These are phyloP conservation scores for Alectoris magna DNA, from an alignment of 2,797 vertebrate genomes.

Conservation along the genomic window DNA sequence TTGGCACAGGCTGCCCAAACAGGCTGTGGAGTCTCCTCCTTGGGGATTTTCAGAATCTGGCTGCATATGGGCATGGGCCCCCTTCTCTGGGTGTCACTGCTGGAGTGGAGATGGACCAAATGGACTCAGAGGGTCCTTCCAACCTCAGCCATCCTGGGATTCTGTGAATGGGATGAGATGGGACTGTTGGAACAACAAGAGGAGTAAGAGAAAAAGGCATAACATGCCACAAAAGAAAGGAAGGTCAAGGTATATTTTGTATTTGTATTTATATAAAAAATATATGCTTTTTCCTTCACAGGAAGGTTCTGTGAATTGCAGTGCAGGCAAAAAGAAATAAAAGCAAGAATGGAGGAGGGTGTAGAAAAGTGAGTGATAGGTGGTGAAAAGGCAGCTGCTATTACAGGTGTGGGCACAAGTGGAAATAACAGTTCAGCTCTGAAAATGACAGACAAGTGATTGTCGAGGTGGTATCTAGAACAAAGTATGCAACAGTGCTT, in stretches of 20 bases:
- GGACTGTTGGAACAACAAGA: neutral
- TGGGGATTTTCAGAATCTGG: neutral
- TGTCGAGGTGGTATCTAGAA: conserved; percentile 23
- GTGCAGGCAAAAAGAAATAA: neutral
- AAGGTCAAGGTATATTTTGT: neutral
- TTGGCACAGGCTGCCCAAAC: neutral
- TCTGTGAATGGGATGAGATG: neutral
- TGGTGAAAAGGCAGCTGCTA: conserved; percentile 37
- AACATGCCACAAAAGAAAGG: neutral
- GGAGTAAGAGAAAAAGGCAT: neutral
- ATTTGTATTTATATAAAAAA: neutral
- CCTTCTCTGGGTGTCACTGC: neutral
- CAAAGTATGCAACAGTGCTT: neutral
- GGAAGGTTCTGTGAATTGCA: neutral
- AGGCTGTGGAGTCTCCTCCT: neutral
- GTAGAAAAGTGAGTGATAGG: conserved; percentile 12
- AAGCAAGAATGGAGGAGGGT: neutral
- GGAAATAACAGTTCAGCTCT: conserved; percentile 34
- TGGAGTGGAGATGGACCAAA: neutral
- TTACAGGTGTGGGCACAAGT: conserved; percentile 14
- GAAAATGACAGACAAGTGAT: neutral
- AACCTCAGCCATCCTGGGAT: neutral
- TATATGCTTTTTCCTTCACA: neutral
- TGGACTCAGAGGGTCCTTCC: neutral
- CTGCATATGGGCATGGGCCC: neutral